Evolutionary conservation across 2,797 vertebrate species (phyloP).

Genomic region (Enteromius viviparus): DNA sequence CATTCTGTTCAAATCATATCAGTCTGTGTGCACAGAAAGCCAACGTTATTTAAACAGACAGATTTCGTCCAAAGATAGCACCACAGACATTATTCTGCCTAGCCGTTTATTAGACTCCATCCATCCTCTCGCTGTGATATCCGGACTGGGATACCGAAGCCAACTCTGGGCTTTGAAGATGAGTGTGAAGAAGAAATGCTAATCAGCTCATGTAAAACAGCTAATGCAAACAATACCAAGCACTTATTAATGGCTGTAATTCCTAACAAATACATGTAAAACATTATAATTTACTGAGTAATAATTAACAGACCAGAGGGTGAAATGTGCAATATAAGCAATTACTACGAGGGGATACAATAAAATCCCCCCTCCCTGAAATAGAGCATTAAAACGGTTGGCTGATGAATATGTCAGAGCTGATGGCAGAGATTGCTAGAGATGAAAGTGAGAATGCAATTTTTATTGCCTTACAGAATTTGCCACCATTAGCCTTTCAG

Average conservation of each 20-base stretch:
- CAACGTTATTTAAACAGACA: slow-evolving; percentile 57
- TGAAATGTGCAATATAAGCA: slow-evolving; percentile 33
- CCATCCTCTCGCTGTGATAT: slow-evolving; percentile 32
- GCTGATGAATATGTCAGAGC: slow-evolving; percentile 12
- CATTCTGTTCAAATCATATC: slow-evolving; percentile 46
- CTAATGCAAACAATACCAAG: background rate
- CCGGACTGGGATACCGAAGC: background rate
- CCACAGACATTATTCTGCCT: slow-evolving; percentile 50
- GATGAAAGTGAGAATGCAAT: slow-evolving; percentile 11
- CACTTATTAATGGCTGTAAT: slow-evolving; percentile 3
- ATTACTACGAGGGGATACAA: slow-evolving; percentile 27
- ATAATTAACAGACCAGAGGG: slow-evolving; percentile 25
- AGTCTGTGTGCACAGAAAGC: slow-evolving; percentile 44
- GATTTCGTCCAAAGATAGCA: slow-evolving; percentile 54
- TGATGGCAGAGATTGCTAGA: slow-evolving; percentile 28
- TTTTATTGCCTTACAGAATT: slow-evolving; percentile 43
- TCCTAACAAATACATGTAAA: background rate
- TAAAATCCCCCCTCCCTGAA: slow-evolving; percentile 8
- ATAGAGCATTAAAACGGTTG: slow-evolving; percentile 31
- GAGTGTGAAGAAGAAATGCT: slow-evolving; percentile 18
- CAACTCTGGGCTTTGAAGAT: slow-evolving; percentile 8
- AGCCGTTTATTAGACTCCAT: slow-evolving; percentile 31
- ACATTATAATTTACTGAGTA: background rate
- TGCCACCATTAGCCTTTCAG: slow-evolving; percentile 37
- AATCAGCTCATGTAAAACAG: slow-evolving; percentile 5